Conservation (phyloP, 2,797 vertebrate genomes). For the Delichon dasypus region DNA sequence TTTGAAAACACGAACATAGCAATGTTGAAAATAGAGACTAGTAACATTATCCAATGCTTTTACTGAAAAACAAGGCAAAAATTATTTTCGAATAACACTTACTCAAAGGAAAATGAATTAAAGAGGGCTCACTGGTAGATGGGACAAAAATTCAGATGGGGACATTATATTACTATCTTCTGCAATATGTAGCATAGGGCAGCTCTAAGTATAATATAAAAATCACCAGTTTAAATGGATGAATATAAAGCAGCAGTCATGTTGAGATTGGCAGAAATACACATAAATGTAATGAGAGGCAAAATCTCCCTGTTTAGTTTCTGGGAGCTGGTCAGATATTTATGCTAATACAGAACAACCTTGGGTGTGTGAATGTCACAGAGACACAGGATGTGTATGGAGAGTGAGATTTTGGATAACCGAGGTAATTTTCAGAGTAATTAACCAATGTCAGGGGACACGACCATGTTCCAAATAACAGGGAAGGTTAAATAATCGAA, state of each 20-base stretch:
- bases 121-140: not conserved
- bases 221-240: not conserved
- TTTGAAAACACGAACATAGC: not conserved
- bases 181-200: not conserved
- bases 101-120: not conserved
- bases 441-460: slow-evolving; percentile 63
- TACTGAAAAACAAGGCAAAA: slow-evolving; percentile 55
- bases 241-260: not conserved
- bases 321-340: slow-evolving; percentile 51
- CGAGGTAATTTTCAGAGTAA: slow-evolving; percentile 68
- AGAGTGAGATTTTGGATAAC: slow-evolving; percentile 62
- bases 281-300: not conserved
- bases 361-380: slow-evolving; percentile 61
- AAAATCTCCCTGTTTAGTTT: slow-evolving; percentile 12
- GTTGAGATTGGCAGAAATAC: not conserved
- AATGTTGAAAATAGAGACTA: slow-evolving; percentile 26
- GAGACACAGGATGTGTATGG: slow-evolving; percentile 39
- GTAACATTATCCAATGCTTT: slow-evolving; percentile 34
- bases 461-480: slow-evolving; percentile 55
- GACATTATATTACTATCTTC: not conserved
- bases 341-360: slow-evolving; percentile 57
- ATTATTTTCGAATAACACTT: slow-evolving; percentile 39
- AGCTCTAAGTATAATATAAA: not conserved
- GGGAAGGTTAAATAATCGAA: slow-evolving; percentile 60
- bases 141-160: not conserved